Conservation (phyloP, 2,113 vertebrate genomes). For the Ceuthmochares aereus region DNA sequence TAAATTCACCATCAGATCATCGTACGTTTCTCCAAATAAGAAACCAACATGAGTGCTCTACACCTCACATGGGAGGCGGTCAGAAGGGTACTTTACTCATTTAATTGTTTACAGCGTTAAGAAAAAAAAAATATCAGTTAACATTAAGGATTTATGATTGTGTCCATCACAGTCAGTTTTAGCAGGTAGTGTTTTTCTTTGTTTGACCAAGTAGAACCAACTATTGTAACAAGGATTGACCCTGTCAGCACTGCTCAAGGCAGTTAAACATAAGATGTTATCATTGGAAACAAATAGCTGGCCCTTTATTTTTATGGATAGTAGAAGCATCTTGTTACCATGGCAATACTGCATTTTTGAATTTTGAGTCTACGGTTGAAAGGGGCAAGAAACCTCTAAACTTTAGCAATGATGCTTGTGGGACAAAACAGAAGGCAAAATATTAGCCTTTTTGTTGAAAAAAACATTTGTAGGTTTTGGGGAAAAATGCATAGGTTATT, state of each 20-base stretch:
- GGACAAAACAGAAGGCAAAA: neutral
- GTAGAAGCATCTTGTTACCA: neutral
- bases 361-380: conserved; percentile 7
- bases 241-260: neutral
- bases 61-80: neutral
- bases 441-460: neutral
- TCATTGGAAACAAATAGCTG: conserved; percentile 38
- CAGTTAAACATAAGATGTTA: conserved; percentile 35
- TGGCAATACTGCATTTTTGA: conserved; percentile 28
- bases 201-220: neutral
- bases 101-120: neutral
- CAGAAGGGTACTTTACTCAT: neutral
- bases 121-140: neutral
- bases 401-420: neutral
- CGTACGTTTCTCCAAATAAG: neutral
- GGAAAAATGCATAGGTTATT: neutral
- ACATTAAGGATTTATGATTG: neutral
- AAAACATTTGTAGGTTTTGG: neutral
- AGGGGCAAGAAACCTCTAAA: conserved; percentile 44
- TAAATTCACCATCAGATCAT: neutral
- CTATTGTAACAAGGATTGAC: conserved; percentile 34
- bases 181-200: conserved; percentile 11
- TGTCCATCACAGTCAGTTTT: neutral
- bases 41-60: neutral
- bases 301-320: conserved; percentile 40